These are phyloP conservation scores for Corythaixoides concolor DNA, from an alignment of 2,113 vertebrate species.

Conservation along the genomic window DNA sequence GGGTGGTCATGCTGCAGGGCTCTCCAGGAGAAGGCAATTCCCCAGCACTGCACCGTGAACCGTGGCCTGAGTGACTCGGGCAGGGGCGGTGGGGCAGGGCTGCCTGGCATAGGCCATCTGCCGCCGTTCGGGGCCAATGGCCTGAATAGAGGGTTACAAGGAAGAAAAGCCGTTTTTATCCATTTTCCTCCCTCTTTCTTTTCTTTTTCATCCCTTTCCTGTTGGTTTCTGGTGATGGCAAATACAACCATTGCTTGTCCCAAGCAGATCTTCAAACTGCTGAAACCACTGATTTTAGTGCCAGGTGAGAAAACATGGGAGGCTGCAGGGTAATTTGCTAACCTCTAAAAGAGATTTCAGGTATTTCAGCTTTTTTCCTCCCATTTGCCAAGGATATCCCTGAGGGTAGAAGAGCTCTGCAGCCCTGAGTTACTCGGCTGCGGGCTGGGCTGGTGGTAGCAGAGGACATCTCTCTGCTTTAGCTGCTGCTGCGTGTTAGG, in stretches of 20 bases:
- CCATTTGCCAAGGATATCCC: background rate
- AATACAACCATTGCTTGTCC: background rate
- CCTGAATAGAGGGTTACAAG: background rate
- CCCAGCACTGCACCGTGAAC: background rate
- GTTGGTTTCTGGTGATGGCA: background rate
- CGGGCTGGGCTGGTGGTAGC: background rate
- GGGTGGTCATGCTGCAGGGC: constrained; percentile 25
- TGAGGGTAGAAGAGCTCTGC: background rate
- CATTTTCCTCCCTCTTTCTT: background rate
- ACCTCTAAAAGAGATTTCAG: background rate
- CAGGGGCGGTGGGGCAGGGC: background rate
- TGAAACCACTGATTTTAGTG: background rate
- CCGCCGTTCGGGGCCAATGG: background rate
- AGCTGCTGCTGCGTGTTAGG: background rate
- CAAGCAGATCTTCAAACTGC: background rate
- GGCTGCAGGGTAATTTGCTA: background rate
- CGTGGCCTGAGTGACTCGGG: background rate
- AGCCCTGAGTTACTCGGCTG: background rate
- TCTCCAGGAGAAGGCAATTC: background rate
- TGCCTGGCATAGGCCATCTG: background rate
- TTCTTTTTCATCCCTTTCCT: background rate
- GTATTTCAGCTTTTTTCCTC: background rate
- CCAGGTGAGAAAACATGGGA: background rate
- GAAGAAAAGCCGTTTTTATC: background rate
- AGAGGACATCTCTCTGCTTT: background rate